These are phyloP conservation scores for Petrolisthes manimaculis DNA, from an alignment of 2,888 invertebrate species.

Conservation along the genomic window DNA sequence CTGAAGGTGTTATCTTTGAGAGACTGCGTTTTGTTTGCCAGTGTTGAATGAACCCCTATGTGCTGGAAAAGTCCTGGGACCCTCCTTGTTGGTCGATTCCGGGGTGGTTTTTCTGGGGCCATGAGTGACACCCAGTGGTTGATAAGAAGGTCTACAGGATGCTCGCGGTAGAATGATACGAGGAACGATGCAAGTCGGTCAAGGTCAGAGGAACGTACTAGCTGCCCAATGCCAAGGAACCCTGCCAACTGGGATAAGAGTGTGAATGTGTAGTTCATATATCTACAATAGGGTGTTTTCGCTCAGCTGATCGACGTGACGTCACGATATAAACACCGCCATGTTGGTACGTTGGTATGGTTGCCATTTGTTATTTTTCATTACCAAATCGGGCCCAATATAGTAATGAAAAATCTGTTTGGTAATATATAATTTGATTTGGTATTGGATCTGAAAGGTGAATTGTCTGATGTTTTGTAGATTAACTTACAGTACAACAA, in stretches of 20 bases:
- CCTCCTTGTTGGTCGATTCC: conserved; percentile 66
- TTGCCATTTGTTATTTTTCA: too few species aligned
- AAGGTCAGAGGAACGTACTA: conserved; percentile 68
- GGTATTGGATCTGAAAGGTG: too few species aligned
- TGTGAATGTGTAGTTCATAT: not conserved
- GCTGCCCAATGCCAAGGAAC: conserved; percentile 69
- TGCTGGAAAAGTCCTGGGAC: conserved; percentile 69
- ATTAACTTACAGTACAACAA: too few species aligned
- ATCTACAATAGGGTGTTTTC: not conserved
- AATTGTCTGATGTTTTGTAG: too few species aligned
- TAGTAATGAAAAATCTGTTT: too few species aligned
- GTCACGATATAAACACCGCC: too few species aligned
- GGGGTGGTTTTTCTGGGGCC: conserved; percentile 66
- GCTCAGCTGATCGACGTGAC: too few species aligned
- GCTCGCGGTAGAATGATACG: conserved; percentile 68
- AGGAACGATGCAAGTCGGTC: conserved; percentile 67
- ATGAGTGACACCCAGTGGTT: conserved; percentile 68
- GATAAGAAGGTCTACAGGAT: conserved; percentile 69
- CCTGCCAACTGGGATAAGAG: conserved; percentile 58
- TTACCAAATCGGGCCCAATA: too few species aligned
- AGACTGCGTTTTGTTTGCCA: conserved; percentile 69
- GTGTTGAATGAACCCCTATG: conserved; percentile 69
- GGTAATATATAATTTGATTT: too few species aligned
- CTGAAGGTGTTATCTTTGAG: conserved; percentile 69
- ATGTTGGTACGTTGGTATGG: too few species aligned